phyloP scores from a whole-genome alignment of 2,797 vertebrate species.

The Arctocebus calabarensis region DNA sequence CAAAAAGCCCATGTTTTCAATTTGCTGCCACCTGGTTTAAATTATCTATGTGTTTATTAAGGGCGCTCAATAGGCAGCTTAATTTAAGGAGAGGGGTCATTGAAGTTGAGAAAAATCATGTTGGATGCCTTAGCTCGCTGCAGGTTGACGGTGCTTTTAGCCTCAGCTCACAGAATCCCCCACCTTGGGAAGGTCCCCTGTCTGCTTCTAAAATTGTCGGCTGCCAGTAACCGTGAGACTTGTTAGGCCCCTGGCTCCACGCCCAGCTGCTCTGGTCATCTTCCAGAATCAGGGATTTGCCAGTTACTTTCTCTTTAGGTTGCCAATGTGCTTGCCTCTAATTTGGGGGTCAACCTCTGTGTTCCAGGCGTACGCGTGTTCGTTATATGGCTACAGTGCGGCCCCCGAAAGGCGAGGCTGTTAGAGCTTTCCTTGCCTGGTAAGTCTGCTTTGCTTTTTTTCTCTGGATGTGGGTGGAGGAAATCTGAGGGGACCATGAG shows the following conservation, averaged over 20 bases:
- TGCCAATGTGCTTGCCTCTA: neutral
- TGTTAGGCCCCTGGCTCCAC: slow-evolving; percentile 70
- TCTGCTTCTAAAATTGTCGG: slow-evolving; percentile 75
- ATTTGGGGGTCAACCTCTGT: slow-evolving; percentile 44
- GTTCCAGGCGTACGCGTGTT: neutral
- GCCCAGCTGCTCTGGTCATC: slow-evolving; percentile 60
- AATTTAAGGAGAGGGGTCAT: slow-evolving; percentile 89
- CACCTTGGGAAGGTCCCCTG: slow-evolving; percentile 77
- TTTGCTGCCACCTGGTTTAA: slow-evolving; percentile 95
- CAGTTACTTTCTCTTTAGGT: slow-evolving; percentile 65
- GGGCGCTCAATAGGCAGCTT: slow-evolving; percentile 91
- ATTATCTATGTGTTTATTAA: slow-evolving; percentile 96
- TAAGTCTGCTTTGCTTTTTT: neutral
- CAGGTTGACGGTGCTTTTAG: slow-evolving; percentile 87
- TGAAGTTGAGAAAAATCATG: slow-evolving; percentile 88
- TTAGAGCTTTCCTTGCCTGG: neutral
- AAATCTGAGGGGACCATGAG: slow-evolving; percentile 63
- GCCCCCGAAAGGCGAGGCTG: neutral
- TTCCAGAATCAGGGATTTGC: slow-evolving; percentile 60
- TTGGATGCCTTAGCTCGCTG: slow-evolving; percentile 86
- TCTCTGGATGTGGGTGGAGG: neutral
- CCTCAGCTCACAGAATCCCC: slow-evolving; percentile 78
- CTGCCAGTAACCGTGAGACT: slow-evolving; percentile 80
- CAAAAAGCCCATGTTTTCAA: slow-evolving; percentile 94
- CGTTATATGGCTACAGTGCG: slow-evolving; percentile 27